These are phyloP conservation scores for Himalopsyche japonica DNA, from an alignment of 2,888 invertebrate species.

Conservation along the genomic window DNA sequence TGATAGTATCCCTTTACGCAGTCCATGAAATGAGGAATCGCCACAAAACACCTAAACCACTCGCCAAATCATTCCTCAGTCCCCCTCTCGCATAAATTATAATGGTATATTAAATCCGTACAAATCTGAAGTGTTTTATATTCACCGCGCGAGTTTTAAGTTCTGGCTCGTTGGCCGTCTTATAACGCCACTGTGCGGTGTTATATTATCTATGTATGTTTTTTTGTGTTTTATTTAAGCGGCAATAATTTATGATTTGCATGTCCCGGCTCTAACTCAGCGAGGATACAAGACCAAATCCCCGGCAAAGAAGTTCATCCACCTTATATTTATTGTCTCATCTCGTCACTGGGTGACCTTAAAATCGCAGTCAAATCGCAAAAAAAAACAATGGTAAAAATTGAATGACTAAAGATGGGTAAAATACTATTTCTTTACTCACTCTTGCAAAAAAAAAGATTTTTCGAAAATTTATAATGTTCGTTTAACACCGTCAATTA, in stretches of 20 bases:
- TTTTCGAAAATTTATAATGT: no score
- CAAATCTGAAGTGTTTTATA: conserved; percentile 33
- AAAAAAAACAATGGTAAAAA: no score
- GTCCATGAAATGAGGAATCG: conserved; percentile 10
- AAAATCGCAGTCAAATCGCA: not conserved
- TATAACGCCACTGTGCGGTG: conserved; percentile 5
- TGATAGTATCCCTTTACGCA: no score
- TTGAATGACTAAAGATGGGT: no score
- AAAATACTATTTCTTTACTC: no score
- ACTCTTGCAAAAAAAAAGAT: no score
- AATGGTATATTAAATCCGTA: conserved; percentile 37
- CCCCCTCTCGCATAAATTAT: conserved; percentile 38
- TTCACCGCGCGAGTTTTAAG: conserved; percentile 20
- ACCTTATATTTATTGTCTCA: conserved; percentile 40
- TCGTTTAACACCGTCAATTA: no score
- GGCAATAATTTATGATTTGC: conserved; percentile 41
- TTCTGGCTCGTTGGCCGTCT: conserved; percentile 8
- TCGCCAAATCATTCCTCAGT: not conserved
- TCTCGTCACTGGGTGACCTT: conserved; percentile 10
- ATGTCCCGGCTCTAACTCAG: conserved; percentile 38
- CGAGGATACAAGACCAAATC: conserved; percentile 32
- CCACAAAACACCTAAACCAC: conserved; percentile 10
- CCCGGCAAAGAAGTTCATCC: conserved; percentile 39
- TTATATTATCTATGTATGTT: conserved; percentile 8
- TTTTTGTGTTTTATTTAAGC: conserved; percentile 31